Evolutionary conservation across 2,113 vertebrate species (phyloP), one percentile per base, ranked within the genome.

Genomic region (Fulmarus glacialis): DNA sequence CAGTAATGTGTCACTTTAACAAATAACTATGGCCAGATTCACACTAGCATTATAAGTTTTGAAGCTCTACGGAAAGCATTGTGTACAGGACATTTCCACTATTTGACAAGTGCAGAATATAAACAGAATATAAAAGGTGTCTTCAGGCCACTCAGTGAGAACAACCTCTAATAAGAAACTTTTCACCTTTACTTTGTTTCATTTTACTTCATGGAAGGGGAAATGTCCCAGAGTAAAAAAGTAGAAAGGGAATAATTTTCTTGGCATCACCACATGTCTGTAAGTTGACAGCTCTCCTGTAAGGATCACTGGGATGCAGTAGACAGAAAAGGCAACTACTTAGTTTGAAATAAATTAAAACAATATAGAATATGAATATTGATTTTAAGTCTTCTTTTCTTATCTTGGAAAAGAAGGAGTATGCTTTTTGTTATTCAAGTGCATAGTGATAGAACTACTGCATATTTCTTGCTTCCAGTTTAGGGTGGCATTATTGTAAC

Each of bases 11-110:
- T 50, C 43, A 43, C 36, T 83, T 83, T 32, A 93, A 58, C 16
- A 87, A 90, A 52, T 62, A 91, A 30, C 27, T 79, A 2, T 26
- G 21, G 3, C 12, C 43, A 82, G 29, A 55, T 73, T 80, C 50
- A 60, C 12, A 42, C 21, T 34, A 74, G 4, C 12, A 72, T 29
- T 84, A 2, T 23, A 85, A 50, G 6, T 72, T 89, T 53, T 78
- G 52, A 79, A 82, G 53, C 21, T 78, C 8, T 89, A 15, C 2
- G 3, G 48, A 78, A 74, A 20, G 2, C 0, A 0, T 26, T 47
- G 12, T 0, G 0, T 23, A 40, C 4, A 32, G 17, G 38, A 62
- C 11, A 19, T 2, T 62, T 87, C 17, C 5, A 58, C 10, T 48
- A 20, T 58, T 53, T 89, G 9, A 24, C 13, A 84, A 72, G 8